Base-by-base conservation (phyloP, 1,140 invertebrate species). In the Episyrphus balteatus region DNA sequence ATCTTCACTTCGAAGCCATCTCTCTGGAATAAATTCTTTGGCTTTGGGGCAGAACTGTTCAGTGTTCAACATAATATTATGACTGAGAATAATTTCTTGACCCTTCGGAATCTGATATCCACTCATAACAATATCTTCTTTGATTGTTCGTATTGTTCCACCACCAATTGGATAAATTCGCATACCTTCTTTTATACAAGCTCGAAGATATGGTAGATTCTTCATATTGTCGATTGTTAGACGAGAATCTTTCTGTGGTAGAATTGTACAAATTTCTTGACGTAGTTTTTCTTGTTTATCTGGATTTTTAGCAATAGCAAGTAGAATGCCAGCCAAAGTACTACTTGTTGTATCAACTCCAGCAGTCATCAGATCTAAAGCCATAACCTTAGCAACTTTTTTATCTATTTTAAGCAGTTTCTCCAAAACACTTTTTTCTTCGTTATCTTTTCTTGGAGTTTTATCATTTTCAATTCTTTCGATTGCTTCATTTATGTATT, bases 261-360 rank as follows among this genome's bases (percentile, higher is more conserved):
- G 48, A 14, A 74, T 52, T 2, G 54, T 57, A 13, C 62, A 51
- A 1, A 87, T 61, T 70, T 90, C 85, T 50, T 78, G 57, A 33
- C 77, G 71, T 3, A 89, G 58, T 62, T 77, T 81, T 1, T 80
- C 68, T 56, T 88, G 84, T 36, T 76, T 73, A 1, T 75, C 67
- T 5, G 72, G 77, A 66, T 83, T 79, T 17, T 76, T 75, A 2
- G 85, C 80, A 31, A 92, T 59, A 10, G 51, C 44, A 1, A 62
- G 11, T 5, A 63, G 13, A 1, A 47, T 62, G 12, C 61, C 60
- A 3, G 44, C 38, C 0, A 62, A 33, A 0, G 44, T 52, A 18
- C 8, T 37, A 31, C 52, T 44, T 18, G 68, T 65, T 18, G 67
- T 69, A 51, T 69, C 67, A 11, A 69, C 59, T 5, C 67, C 67